A percentile compares a stretch with the other conserved stretches of the same genome.
Evolutionary conservation across 92 coral and sea anemone genomes (phyloP).

Genomic region (Montipora capitata): DNA sequence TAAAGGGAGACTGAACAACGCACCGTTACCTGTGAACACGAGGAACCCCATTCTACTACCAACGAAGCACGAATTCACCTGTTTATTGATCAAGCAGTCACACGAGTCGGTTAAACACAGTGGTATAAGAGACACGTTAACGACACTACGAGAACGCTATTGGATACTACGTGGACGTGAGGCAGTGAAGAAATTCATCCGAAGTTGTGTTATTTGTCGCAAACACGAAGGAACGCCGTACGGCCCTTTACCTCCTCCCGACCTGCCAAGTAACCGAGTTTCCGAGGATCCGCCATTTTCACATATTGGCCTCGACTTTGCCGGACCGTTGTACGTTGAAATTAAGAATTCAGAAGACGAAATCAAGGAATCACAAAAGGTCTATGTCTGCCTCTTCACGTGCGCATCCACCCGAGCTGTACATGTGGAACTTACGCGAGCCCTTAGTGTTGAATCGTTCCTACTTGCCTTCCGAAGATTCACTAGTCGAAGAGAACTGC

Average conservation of each 20-base stretch:
- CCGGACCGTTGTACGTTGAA: conserved; percentile 57
- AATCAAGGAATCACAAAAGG: conserved; percentile 41
- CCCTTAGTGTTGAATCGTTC: conserved; percentile 56
- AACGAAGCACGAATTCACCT: conserved; percentile 19
- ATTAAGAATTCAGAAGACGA: conserved; percentile 5
- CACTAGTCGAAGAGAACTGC: conserved; percentile 71
- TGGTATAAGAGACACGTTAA: conserved; percentile 48
- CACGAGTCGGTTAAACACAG: conserved; percentile 17
- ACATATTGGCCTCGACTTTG: conserved; percentile 71
- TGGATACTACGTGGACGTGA: conserved; percentile 56
- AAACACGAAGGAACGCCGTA: conserved; percentile 14
- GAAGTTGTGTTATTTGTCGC: conserved; percentile 30
- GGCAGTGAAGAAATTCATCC: conserved; percentile 23
- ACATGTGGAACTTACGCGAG: conserved; percentile 62
- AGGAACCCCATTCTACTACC: conserved; percentile 74
- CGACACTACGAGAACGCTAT: conserved; percentile 33
- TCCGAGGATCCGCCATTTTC: conserved; percentile 73
- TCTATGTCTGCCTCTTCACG: conserved; percentile 63
- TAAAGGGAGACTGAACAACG: conserved; percentile 76
- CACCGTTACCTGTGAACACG: conserved; percentile 43
- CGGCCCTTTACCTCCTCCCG: conserved; percentile 9
- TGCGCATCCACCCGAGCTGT: conserved; percentile 69
- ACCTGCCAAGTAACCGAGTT: conserved; percentile 37
- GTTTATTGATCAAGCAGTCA: conserved; percentile 11
- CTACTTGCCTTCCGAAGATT: conserved; percentile 68